Base-by-base conservation (phyloP, 2,888 invertebrate species). In the Tuta absoluta region DNA sequence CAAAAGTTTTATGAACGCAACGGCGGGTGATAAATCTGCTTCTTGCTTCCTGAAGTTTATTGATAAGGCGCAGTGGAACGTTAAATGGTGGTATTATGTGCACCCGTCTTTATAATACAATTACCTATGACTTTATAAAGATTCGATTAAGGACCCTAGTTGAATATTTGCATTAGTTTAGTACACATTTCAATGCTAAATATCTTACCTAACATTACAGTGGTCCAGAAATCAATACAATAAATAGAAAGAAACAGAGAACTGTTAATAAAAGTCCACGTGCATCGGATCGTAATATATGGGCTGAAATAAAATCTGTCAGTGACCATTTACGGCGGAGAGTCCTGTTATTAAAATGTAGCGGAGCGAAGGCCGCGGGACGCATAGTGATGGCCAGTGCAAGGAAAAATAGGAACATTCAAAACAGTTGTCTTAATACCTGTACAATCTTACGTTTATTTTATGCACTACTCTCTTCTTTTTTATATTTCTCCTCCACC, bases 301-400 rank as follows among this genome's bases (percentile, higher is more conserved):
- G 87, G 80, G 76, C 78, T 79, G 82, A 86, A 88, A 90, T 90
- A 87, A 90, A 89, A 90, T 86, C 86, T 87, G 87, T 85, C 89
- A 85, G 81, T 86, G 89, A 81, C 87, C 90, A 86, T 90, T 88
- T 87, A 89, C 82, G 82, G 82, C 79, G 71, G 77, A 80, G 80
- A 86, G 81, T 80, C 81, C 79, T 79, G 87, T 89, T 91, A 91
- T 91, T 91, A 91, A 91, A 91, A 89, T 89, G 89, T 89, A 91
- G 82, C 87, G 75, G 79, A 78, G 76, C 65, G 69, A 61, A 65
- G 66, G 65, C 68, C 66, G 67, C 83, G 85, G 75, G 38, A 21
- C 19, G 12, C 21, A 5, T 56, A 56, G 56, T 17, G 56, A 8
- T 56, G 56, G 24, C 14, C 23, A 53, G 4, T 1, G 11, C 2